phyloP scores from a whole-genome alignment of 2,888 invertebrate genomes.

The Rhopalosiphum nymphaeae region DNA sequence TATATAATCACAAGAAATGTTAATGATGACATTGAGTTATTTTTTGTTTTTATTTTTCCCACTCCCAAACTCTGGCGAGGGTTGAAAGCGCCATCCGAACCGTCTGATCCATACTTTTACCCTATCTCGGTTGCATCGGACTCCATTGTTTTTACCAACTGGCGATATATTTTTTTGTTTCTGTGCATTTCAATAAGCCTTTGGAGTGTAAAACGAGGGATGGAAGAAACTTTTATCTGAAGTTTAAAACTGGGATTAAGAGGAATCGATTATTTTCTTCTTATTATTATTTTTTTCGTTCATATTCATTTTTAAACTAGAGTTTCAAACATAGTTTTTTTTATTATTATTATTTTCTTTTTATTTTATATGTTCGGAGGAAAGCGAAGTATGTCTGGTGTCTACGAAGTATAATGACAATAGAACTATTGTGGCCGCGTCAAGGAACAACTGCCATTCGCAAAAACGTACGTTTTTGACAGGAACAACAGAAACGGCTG shows the following conservation, averaged over 20 bases:
- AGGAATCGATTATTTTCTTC: constrained; percentile 58
- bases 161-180: constrained; percentile 55
- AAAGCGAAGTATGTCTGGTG: constrained; percentile 40
- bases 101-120: constrained; percentile 46
- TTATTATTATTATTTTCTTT: constrained; percentile 2
- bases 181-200: constrained; percentile 59
- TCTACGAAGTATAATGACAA: constrained; percentile 41
- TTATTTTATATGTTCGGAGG: neutral
- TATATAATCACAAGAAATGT: constrained; percentile 31
- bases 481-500: constrained; percentile 4
- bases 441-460: constrained; percentile 58
- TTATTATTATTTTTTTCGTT: constrained; percentile 38
- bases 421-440: constrained; percentile 51
- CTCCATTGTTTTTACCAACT: constrained; percentile 57
- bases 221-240: constrained; percentile 56
- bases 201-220: constrained; percentile 34
- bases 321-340: constrained; percentile 45
- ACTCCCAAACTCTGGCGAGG: constrained; percentile 21
- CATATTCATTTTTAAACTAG: constrained; percentile 39
- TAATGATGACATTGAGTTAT: constrained; percentile 59
- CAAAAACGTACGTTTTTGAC: constrained; percentile 58
- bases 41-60: constrained; percentile 18
- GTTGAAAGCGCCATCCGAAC: constrained; percentile 41
- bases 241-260: constrained; percentile 62
- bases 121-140: constrained; percentile 49